phyloP scores from a whole-genome alignment of 1,140 invertebrate genomes.

The Drosophila mojavensis region DNA sequence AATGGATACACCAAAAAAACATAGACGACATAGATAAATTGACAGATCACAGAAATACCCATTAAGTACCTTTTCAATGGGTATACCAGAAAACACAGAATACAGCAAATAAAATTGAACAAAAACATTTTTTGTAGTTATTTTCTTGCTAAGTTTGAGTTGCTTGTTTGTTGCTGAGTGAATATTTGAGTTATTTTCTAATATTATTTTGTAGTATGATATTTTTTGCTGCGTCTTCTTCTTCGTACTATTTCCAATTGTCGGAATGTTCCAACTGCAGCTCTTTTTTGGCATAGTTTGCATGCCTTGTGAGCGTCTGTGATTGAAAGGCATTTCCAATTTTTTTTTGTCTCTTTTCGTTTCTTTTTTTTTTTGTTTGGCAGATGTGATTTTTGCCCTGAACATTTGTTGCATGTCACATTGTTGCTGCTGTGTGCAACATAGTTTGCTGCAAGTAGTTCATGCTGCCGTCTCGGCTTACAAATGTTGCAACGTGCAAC shows the following conservation, averaged over 20 bases:
- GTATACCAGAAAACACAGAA: background rate
- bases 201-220: slow-evolving; percentile 4
- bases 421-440: slow-evolving; percentile 63
- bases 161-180: slow-evolving; percentile 44
- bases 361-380: background rate
- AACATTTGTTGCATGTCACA: slow-evolving; percentile 70
- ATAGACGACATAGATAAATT: too few species aligned
- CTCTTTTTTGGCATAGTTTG: slow-evolving; percentile 42
- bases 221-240: background rate
- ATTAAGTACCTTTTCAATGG: too few species aligned
- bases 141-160: slow-evolving; percentile 31
- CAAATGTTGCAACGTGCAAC: slow-evolving; percentile 70
- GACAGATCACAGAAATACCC: too few species aligned
- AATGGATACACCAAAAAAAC: too few species aligned
- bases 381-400: slow-evolving; percentile 40
- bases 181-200: slow-evolving; percentile 52
- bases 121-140: slow-evolving; percentile 12
- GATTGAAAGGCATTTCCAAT: slow-evolving; percentile 61
- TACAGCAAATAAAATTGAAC: slow-evolving; percentile 1
- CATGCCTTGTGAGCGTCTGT: slow-evolving; percentile 40
- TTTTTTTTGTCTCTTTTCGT: background rate
- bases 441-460: slow-evolving; percentile 47
- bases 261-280: slow-evolving; percentile 22
- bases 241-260: slow-evolving; percentile 37
- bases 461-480: slow-evolving; percentile 33